Evolutionary conservation across 1,140 invertebrate genomes (phyloP).

Genomic region (Scaptomyza hsui): DNA sequence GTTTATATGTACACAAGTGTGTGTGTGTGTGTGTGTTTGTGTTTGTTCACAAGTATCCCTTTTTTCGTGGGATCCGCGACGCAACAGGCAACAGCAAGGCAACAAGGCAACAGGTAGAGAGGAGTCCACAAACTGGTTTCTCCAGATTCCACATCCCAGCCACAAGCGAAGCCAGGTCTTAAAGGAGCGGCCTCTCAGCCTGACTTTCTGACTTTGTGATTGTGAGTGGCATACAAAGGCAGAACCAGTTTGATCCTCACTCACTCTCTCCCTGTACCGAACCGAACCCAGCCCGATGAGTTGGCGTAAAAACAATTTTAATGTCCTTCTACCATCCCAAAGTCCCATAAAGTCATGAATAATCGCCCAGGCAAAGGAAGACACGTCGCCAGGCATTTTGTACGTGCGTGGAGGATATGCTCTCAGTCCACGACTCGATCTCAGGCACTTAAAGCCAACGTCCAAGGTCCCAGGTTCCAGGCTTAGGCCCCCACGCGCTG

Average conservation of each 20-base stretch:
- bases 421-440: background rate
- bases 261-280: conserved; percentile 34
- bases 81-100: conserved; percentile 37
- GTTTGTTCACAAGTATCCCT: conserved; percentile 67
- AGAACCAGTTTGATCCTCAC: conserved; percentile 81
- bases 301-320: conserved; percentile 82
- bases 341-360: conserved; percentile 80
- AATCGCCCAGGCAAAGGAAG: conserved; percentile 58
- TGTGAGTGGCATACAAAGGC: conserved; percentile 74
- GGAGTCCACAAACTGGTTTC: conserved; percentile 70
- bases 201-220: conserved; percentile 32
- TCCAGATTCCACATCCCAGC: conserved; percentile 54
- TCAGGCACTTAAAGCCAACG: conserved; percentile 18
- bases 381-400: conserved; percentile 14
- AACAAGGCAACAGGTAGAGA: conserved; percentile 49
- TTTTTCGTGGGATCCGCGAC: conserved; percentile 74
- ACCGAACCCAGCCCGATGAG: conserved; percentile 65
- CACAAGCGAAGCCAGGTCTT: background rate
- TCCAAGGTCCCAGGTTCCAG: conserved; percentile 19
- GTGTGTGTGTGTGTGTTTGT: conserved; percentile 30
- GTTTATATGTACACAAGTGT: background rate
- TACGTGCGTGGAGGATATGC: conserved; percentile 70
- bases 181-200: conserved; percentile 52
- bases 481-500: conserved; percentile 21
- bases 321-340: conserved; percentile 70